phyloP scores from a whole-genome alignment of 2,888 invertebrate species.

The Synanthedon myopaeformis region DNA sequence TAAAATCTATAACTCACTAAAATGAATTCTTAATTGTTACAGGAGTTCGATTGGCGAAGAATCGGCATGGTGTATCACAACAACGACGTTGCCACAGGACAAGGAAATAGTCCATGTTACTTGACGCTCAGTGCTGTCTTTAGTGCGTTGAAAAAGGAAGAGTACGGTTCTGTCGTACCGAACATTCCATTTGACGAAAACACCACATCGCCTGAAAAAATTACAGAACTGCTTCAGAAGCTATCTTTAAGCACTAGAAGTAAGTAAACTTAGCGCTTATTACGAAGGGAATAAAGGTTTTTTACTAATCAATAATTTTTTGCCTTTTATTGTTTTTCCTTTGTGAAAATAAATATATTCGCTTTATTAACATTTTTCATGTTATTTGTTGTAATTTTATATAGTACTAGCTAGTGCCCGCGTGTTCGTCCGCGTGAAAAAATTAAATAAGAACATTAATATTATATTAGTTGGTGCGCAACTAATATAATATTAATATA shows the following conservation, averaged over 20 bases:
- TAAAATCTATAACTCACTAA: too few relatives aligned
- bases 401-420: too few relatives aligned
- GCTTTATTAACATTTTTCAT: background rate
- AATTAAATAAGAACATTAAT: too few relatives aligned
- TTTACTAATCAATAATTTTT: background rate
- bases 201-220: slow-evolving; percentile 62
- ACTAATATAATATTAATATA: too few relatives aligned
- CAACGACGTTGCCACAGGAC: slow-evolving; percentile 67
- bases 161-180: slow-evolving; percentile 62
- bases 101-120: slow-evolving; percentile 83
- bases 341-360: background rate
- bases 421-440: too few relatives aligned
- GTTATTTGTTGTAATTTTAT: too few relatives aligned
- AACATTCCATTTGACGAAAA: slow-evolving; percentile 75
- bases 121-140: slow-evolving; percentile 80
- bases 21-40: slow-evolving; percentile 30
- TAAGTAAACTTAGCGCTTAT: slow-evolving; percentile 64
- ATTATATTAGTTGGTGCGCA: too few relatives aligned
- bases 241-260: slow-evolving; percentile 76
- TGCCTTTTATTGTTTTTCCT: background rate
- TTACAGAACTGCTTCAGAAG: slow-evolving; percentile 70
- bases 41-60: slow-evolving; percentile 80
- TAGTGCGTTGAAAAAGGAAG: slow-evolving; percentile 47
- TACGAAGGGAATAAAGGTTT: background rate
- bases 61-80: slow-evolving; percentile 81